Percentiles rank a stretch among this genome's conserved stretches.
Conservation (phyloP, 1,140 invertebrate species). For the Xylocopa sonorina region DNA sequence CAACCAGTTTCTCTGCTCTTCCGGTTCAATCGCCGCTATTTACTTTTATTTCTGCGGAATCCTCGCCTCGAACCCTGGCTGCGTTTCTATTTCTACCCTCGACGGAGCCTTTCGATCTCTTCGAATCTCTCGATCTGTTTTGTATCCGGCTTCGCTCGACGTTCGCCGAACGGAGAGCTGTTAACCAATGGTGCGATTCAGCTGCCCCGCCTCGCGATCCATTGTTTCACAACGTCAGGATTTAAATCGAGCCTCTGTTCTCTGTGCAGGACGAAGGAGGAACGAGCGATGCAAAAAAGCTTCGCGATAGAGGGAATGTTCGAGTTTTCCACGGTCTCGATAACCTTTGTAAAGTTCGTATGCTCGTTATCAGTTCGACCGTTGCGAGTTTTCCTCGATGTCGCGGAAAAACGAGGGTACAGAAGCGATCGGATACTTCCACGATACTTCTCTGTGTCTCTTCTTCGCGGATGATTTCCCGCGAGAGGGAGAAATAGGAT, state of each 20-base stretch:
- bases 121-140: neutral
- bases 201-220: neutral
- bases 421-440: neutral
- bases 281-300: neutral
- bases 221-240: neutral
- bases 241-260: too few species aligned
- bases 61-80: too few species aligned
- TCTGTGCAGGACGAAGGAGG: neutral
- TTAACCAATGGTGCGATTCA: neutral
- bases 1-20: neutral
- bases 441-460: neutral
- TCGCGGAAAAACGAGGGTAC: neutral
- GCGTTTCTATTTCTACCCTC: neutral
- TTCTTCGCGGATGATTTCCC: conserved; percentile 48
- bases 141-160: neutral
- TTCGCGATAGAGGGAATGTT: neutral
- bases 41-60: neutral
- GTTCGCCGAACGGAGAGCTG: neutral
- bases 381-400: neutral
- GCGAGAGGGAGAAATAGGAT: conserved; percentile 27
- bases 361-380: neutral
- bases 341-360: neutral
- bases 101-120: neutral
- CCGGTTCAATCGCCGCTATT: neutral
- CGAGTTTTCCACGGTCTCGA: neutral